Conservation (phyloP, 2,888 invertebrate species). For the Teinopalpus imperialis region DNA sequence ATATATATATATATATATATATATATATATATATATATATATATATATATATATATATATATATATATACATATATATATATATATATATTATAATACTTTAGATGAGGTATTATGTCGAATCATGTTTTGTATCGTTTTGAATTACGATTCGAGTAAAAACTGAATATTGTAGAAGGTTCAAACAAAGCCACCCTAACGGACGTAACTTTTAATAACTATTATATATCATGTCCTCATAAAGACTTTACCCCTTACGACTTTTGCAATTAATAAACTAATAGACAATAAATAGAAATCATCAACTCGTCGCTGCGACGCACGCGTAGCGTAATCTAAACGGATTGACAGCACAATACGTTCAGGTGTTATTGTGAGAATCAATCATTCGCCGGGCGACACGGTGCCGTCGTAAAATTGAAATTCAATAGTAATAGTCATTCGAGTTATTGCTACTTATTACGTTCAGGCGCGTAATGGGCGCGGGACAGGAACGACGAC, state of each 20-base stretch:
- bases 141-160: too few species aligned
- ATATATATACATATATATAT: too few species aligned
- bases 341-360: slow-evolving; percentile 52
- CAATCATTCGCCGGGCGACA: slow-evolving; percentile 51
- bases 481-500: slow-evolving; percentile 37
- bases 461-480: slow-evolving; percentile 31
- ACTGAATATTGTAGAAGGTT: background rate
- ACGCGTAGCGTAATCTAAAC: slow-evolving; percentile 33
- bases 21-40: too few species aligned
- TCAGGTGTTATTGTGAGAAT: slow-evolving; percentile 50
- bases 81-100: too few species aligned
- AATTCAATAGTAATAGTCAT: slow-evolving; percentile 57
- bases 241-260: slow-evolving; percentile 1
- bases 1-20: too few species aligned
- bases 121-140: too few species aligned
- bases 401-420: slow-evolving; percentile 53
- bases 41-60: too few species aligned
- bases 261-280: slow-evolving; percentile 39
- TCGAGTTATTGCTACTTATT: slow-evolving; percentile 56
- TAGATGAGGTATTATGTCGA: too few species aligned
- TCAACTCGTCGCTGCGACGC: slow-evolving; percentile 31
- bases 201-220: too few species aligned
- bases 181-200: background rate
- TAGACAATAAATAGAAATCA: slow-evolving; percentile 40
- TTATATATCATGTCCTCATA: background rate